Evolutionary conservation across 92 coral and sea anemone genomes (phyloP).

Genomic region (Bergia sp.): DNA sequence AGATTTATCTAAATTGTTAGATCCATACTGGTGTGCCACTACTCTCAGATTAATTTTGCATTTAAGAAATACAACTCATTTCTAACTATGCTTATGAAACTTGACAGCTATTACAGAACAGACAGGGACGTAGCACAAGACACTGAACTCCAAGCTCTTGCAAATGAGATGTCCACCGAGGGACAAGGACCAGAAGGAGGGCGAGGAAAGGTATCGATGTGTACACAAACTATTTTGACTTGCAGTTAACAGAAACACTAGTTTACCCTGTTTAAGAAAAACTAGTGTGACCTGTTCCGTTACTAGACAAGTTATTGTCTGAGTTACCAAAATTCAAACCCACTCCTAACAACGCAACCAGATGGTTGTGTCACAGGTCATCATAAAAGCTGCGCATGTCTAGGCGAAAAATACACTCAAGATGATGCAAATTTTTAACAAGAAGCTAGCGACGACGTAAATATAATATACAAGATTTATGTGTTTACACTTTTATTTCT

Average conservation of each 20-base stretch:
- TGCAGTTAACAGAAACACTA: neutral
- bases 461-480: too few relatives aligned
- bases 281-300: neutral
- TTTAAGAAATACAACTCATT: neutral
- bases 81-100: neutral
- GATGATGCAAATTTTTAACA: neutral
- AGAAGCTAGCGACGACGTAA: neutral
- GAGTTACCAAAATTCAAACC: neutral
- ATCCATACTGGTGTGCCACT: too few relatives aligned
- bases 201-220: slow-evolving; percentile 71
- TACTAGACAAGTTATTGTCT: neutral
- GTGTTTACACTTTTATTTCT: neutral
- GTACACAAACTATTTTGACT: neutral
- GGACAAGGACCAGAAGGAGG: slow-evolving; percentile 85
- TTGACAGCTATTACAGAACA: slow-evolving; percentile 66
- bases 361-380: neutral
- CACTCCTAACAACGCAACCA: neutral
- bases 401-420: neutral
- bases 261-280: neutral
- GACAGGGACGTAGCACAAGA: slow-evolving; percentile 72
- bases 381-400: too few relatives aligned
- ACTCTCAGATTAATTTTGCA: too few relatives aligned
- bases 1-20: too few relatives aligned
- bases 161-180: slow-evolving; percentile 88
- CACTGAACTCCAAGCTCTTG: slow-evolving; percentile 75